Base-by-base conservation (phyloP, 2,888 invertebrate genomes). In the Dugesia japonica region DNA sequence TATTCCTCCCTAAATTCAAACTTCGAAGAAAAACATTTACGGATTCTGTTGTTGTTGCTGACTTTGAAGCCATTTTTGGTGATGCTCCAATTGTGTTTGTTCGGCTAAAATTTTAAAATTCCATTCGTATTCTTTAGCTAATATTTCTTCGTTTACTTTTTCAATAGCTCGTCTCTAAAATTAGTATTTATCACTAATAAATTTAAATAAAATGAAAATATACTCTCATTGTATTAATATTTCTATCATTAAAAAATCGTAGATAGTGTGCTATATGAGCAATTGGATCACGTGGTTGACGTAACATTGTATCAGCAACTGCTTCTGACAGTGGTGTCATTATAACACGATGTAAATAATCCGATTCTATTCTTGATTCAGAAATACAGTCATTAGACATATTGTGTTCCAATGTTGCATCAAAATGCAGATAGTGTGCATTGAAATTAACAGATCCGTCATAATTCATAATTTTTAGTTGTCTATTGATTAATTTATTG, bases 31-130 rank as follows among this genome's bases (percentile, higher is more conserved):
- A 31, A 13, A 7, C 31, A 31, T 31, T 31, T 31, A n/a, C 31
- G 4, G 13, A 31, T 31, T 31, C 4, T 31, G 4, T 13, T 31
- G 31, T 7, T 4, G 13, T 13, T 31, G 31, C n/a, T 56, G 56
- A 56, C 56, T 56, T 56, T 56, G 20, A 4, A 56, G 56, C 56
- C 56, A 56, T n/a, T 56, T 56, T 56, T 23, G n/a, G 17, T 56
- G 56, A 56, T 56, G 56, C 17, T 56, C 56, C 56, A 56, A n/a
- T 56, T 56, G 56, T 4, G 56, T 56, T 56, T 56, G 56, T 56
- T 56, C 56, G 56, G 56, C 56, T n/a, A 56, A n/a, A n/a, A 56
- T 56, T 56, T 56, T 56, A 56, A 56, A 56, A 56, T 56, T 56
- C 56, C 56, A 56, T 56, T 56, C 56, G 17, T 56, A 56, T 23